phyloP scores from a whole-genome alignment of 1,140 invertebrate species.

The Ditylenchus dipsaci region DNA sequence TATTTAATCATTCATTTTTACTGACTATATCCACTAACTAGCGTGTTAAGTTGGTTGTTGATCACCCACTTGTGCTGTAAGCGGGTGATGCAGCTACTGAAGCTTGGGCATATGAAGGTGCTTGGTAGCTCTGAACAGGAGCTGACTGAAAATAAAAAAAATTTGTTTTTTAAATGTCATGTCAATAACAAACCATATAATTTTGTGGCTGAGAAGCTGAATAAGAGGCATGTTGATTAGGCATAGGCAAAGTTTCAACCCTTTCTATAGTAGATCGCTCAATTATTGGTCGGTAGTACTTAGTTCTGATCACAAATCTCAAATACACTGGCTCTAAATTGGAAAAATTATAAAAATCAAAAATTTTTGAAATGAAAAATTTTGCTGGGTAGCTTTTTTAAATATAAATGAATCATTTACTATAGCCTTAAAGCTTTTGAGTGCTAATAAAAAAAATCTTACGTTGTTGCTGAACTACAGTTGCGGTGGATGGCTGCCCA shows the following conservation, averaged over 20 bases:
- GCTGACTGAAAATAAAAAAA: neutral
- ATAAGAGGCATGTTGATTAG: neutral
- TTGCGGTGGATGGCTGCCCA: neutral
- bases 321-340: neutral
- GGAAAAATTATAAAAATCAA: neutral
- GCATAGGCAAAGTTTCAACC: neutral
- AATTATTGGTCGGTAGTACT: conserved; percentile 10
- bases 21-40: no score
- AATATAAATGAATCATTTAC: no score
- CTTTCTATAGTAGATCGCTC: neutral
- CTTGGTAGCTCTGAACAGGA: neutral
- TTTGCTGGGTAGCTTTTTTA: no score
- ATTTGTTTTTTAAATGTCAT: neutral
- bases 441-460: neutral
- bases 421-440: no score
- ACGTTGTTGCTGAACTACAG: neutral
- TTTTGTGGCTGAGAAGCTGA: neutral
- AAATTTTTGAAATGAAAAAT: no score
- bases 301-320: conserved; percentile 1
- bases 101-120: conserved; percentile 1
- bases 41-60: conserved; percentile 10
- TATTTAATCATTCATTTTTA: no score
- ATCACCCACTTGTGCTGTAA: neutral
- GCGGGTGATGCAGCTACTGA: neutral
- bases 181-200: neutral